Percentiles rank a stretch among this genome's conserved stretches.
phyloP scores from a whole-genome alignment of 2,797 vertebrate genomes.

The Trichosurus vulpecula region DNA sequence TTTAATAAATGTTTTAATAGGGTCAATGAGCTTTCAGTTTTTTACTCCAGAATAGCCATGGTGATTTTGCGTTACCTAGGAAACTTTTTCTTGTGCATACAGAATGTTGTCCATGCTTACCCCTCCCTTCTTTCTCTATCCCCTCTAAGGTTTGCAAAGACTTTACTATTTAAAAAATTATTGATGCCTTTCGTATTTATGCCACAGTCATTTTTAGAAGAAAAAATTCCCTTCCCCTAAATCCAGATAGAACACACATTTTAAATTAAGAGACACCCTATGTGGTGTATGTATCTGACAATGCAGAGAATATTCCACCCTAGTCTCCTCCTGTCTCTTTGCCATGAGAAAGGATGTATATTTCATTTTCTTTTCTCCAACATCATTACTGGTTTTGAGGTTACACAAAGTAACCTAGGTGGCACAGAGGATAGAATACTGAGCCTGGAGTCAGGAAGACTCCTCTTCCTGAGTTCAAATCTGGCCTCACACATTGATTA shows the following conservation, averaged over 20 bases:
- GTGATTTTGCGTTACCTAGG: neutral
- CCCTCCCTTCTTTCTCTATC: neutral
- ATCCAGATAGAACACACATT: neutral
- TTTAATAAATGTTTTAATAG: neutral
- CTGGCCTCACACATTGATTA: neutral
- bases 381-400: neutral
- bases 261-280: neutral
- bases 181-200: neutral
- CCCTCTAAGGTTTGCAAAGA: neutral
- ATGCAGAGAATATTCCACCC: neutral
- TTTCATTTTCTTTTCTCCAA: neutral
- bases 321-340: neutral
- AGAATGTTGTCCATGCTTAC: neutral
- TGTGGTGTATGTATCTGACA: neutral
- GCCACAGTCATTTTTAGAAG: neutral
- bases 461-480: no score
- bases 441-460: neutral
- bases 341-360: neutral
- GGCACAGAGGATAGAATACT: neutral
- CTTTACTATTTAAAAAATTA: conserved; percentile 1
- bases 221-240: neutral
- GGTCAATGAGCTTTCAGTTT: neutral
- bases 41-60: neutral
- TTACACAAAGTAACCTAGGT: neutral
- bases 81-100: neutral